Conservation (phyloP, 2,888 invertebrate genomes). For the Drosophila nigritarsus region DNA sequence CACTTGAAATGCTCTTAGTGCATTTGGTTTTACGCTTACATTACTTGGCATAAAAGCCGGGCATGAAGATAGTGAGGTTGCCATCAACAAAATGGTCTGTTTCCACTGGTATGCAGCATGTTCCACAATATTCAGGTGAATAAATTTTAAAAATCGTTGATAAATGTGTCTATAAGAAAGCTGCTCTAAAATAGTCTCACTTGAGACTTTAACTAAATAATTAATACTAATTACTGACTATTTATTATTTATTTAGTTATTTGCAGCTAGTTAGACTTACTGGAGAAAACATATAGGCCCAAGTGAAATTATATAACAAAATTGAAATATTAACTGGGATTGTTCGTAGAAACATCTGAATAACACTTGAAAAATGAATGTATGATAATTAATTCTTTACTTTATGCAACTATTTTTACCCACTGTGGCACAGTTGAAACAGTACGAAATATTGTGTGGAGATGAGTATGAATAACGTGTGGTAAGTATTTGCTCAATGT, state of each 20-base stretch:
- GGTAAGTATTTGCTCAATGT: constrained; percentile 56
- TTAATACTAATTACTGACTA: neutral
- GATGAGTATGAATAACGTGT: constrained; percentile 51
- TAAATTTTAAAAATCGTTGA: neutral
- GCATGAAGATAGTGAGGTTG: constrained; percentile 20
- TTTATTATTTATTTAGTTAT: neutral
- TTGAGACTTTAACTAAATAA: neutral
- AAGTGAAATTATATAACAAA: neutral
- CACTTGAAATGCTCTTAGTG: constrained; percentile 63
- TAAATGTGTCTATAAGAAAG: neutral
- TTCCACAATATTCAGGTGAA: neutral
- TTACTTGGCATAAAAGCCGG: constrained; percentile 53
- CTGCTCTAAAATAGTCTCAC: neutral
- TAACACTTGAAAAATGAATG: neutral
- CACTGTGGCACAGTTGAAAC: constrained; percentile 25
- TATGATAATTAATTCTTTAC: neutral
- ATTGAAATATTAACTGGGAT: neutral
- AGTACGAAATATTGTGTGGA: neutral
- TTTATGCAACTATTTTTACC: neutral
- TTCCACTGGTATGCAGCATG: constrained; percentile 25
- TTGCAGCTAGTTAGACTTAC: neutral
- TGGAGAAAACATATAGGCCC: no score
- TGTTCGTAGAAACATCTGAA: neutral
- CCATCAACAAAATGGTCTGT: constrained; percentile 10
- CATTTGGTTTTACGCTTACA: constrained; percentile 63